Evolutionary conservation across 2,113 vertebrate genomes (phyloP).

Genomic region (Tetrao urogallus): DNA sequence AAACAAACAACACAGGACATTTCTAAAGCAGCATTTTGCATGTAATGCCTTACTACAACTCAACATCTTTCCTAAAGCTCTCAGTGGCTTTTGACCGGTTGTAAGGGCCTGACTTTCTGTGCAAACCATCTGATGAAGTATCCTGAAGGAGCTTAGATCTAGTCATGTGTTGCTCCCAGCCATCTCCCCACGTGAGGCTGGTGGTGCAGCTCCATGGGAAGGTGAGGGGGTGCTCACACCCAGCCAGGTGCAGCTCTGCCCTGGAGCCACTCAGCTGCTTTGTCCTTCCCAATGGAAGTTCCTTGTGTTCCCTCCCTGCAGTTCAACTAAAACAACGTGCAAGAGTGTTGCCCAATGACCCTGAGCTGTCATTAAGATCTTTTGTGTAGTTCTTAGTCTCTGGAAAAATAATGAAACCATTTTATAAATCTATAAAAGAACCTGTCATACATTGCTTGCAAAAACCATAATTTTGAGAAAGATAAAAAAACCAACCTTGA

Average conservation of each 20-base stretch:
- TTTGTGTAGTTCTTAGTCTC: background rate
- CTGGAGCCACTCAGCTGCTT: background rate
- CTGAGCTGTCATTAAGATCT: background rate
- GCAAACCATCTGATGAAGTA: background rate
- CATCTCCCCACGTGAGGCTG: background rate
- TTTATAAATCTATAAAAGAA: conserved; percentile 20
- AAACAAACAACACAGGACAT: background rate
- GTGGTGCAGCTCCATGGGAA: no score
- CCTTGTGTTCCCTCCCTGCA: background rate
- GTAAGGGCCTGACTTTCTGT: background rate
- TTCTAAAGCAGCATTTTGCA: background rate
- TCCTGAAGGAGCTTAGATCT: background rate
- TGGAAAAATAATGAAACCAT: background rate
- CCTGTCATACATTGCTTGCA: background rate
- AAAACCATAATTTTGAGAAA: background rate
- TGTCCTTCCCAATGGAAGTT: background rate
- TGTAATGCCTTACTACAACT: background rate
- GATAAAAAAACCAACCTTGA: background rate
- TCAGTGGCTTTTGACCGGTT: background rate
- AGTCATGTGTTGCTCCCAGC: background rate
- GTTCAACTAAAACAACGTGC: background rate
- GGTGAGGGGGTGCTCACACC: background rate
- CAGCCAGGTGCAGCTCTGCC: background rate
- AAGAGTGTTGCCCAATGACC: background rate
- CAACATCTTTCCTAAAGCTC: background rate